These are phyloP conservation scores for Montipora cactus DNA, from an alignment of 64 coral and sea anemone genomes.

Conservation along the genomic window DNA sequence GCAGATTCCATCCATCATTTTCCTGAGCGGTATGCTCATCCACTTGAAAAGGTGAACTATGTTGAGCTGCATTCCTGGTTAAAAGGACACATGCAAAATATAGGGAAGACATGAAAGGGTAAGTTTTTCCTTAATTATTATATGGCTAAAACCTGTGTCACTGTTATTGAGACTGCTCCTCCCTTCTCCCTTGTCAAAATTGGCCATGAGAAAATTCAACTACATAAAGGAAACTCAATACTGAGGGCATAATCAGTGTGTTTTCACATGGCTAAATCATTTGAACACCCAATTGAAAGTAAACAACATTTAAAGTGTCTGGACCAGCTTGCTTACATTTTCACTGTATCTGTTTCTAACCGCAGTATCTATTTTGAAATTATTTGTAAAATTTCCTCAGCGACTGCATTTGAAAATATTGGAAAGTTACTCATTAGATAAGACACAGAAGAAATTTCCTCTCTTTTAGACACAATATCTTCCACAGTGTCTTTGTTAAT, in stretches of 20 bases:
- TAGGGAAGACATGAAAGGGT: too few relatives aligned
- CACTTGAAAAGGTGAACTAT: conserved; percentile 43
- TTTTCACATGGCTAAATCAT: background rate
- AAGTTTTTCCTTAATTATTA: background rate
- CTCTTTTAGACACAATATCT: background rate
- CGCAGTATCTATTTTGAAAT: too few relatives aligned
- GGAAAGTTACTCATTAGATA: too few relatives aligned
- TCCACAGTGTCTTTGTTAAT: too few relatives aligned
- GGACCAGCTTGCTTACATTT: background rate
- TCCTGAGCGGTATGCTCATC: conserved; percentile 31
- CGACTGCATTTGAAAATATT: background rate
- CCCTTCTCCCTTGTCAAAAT: too few relatives aligned
- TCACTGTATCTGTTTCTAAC: background rate
- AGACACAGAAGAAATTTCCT: too few relatives aligned
- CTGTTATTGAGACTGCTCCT: background rate
- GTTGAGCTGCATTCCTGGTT: conserved; percentile 32
- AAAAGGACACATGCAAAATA: conserved; percentile 8
- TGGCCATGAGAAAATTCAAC: too few relatives aligned
- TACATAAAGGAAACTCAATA: too few relatives aligned
- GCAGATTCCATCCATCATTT: conserved; percentile 51
- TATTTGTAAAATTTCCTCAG: conserved; percentile 12
- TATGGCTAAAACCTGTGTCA: too few relatives aligned
- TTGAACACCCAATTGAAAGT: background rate
- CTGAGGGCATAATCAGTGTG: background rate
- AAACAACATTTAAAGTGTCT: background rate